Conservation (phyloP, 2,113 vertebrate species). For the Notiomystis cincta region DNA sequence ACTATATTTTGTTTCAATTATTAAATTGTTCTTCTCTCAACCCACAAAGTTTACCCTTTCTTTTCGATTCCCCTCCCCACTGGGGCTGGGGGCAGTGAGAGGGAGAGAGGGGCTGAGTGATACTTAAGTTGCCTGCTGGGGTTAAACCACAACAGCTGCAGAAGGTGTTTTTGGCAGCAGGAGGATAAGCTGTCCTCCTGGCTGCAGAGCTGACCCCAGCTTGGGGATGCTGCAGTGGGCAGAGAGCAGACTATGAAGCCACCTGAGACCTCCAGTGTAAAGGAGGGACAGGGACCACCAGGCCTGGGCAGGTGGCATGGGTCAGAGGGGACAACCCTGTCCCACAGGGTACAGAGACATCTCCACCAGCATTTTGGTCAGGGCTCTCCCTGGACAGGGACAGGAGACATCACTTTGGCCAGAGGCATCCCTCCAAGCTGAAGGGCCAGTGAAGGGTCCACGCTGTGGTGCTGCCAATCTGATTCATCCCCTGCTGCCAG, state of each 20-base stretch:
- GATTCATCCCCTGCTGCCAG: conserved; percentile 45
- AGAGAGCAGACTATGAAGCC: background rate
- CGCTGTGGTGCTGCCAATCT: background rate
- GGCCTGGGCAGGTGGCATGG: fast-evolving
- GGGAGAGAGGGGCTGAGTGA: background rate
- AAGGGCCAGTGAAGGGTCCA: background rate
- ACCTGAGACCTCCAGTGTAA: background rate
- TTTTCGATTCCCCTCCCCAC: fast-evolving
- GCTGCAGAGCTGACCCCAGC: background rate
- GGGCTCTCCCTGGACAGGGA: background rate
- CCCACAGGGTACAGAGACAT: background rate
- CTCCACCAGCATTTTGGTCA: background rate
- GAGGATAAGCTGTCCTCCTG: background rate
- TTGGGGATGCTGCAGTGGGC: background rate
- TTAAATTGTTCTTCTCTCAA: background rate
- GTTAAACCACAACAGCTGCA: background rate
- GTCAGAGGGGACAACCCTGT: background rate
- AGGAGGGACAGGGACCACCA: fast-evolving
- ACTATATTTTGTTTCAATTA: background rate
- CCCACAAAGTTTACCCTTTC: background rate
- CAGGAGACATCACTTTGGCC: background rate
- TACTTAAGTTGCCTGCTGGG: background rate
- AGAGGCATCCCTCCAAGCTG: background rate
- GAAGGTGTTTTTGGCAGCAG: background rate
- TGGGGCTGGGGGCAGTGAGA: background rate